Percentiles rank a stretch among this genome's conserved stretches.
Evolutionary conservation across 2,797 vertebrate species (phyloP).

Genomic region (Centropyge bicolor): DNA sequence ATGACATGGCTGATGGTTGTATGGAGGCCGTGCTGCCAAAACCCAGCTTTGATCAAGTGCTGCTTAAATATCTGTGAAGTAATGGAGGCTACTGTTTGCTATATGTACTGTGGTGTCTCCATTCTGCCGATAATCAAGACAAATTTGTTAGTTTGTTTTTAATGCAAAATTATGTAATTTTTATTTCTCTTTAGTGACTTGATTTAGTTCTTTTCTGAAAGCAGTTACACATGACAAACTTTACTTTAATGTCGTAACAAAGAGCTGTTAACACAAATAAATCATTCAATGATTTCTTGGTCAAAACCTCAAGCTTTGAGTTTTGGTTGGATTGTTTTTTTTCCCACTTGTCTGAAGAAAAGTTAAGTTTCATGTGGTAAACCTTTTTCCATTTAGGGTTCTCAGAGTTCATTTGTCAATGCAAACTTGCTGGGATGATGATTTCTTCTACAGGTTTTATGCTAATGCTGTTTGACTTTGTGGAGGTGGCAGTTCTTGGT

Average conservation of each 20-base stretch:
- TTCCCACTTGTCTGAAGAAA: not conserved
- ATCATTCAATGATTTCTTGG: not conserved
- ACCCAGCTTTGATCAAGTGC: conserved; percentile 41
- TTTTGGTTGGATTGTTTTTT: not conserved
- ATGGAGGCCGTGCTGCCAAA: conserved; percentile 34
- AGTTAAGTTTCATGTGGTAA: not conserved
- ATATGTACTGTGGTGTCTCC: not conserved
- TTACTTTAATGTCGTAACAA: not conserved
- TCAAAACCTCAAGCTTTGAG: not conserved
- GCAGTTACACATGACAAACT: not conserved
- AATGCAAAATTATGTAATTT: not conserved
- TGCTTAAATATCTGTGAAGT: conserved; percentile 15
- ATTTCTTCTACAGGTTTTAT: conserved; percentile 1
- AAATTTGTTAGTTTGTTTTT: not conserved
- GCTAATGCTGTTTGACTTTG: not conserved
- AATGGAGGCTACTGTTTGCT: conserved; percentile 20
- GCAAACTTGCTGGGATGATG: not conserved
- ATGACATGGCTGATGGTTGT: conserved; percentile 51
- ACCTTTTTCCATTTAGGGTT: not conserved
- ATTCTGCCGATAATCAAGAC: not conserved
- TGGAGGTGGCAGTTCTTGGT: not conserved
- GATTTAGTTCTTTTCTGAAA: not conserved
- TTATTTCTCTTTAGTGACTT: not conserved
- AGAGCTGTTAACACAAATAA: not conserved
- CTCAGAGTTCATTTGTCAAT: not conserved